phyloP scores from a whole-genome alignment of 2,113 vertebrate species.

The Chascanopsetta lugubris region DNA sequence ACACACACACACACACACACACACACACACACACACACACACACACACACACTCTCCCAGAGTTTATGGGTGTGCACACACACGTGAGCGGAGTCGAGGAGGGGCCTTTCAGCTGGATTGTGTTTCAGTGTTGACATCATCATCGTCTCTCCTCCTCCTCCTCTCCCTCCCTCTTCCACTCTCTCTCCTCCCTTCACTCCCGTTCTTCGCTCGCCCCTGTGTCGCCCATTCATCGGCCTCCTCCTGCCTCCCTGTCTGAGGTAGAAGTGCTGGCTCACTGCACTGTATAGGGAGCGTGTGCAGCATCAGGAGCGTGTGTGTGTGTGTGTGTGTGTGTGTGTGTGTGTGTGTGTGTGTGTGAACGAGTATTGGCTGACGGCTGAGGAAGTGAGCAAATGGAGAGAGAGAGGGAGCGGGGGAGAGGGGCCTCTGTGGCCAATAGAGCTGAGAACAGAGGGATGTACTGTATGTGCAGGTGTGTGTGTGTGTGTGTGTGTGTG shows the following conservation, averaged over 20 bases:
- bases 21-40: slow-evolving; percentile 16
- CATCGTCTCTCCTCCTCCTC: background rate
- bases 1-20: slow-evolving; percentile 25
- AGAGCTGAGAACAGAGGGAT: too few species aligned
- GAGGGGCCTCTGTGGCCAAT: background rate
- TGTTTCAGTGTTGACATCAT: slow-evolving; percentile 49
- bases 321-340: too few species aligned
- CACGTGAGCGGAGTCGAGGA: slow-evolving; percentile 48
- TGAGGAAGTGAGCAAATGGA: slow-evolving; percentile 36
- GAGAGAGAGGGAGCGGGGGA: background rate
- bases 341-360: too few species aligned
- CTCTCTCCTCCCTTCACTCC: slow-evolving; percentile 42
- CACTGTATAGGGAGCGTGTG: slow-evolving; percentile 86
- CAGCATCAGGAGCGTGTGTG: slow-evolving; percentile 86
- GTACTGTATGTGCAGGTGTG: background rate
- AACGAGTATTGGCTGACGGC: slow-evolving; percentile 36
- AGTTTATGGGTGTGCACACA: slow-evolving; percentile 35
- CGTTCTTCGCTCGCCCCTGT: slow-evolving; percentile 14
- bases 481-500: background rate
- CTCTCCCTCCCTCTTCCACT: slow-evolving; percentile 5
- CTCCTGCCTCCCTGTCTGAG: slow-evolving; percentile 70
- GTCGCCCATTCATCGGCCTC: slow-evolving; percentile 43
- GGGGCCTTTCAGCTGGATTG: slow-evolving; percentile 26
- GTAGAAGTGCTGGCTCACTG: slow-evolving; percentile 86
- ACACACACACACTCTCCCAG: slow-evolving; percentile 9